A percentile compares a stretch with the other conserved stretches of the same genome.
Evolutionary conservation across 2,888 invertebrate genomes (phyloP).

Genomic region (Meteorus colon): DNA sequence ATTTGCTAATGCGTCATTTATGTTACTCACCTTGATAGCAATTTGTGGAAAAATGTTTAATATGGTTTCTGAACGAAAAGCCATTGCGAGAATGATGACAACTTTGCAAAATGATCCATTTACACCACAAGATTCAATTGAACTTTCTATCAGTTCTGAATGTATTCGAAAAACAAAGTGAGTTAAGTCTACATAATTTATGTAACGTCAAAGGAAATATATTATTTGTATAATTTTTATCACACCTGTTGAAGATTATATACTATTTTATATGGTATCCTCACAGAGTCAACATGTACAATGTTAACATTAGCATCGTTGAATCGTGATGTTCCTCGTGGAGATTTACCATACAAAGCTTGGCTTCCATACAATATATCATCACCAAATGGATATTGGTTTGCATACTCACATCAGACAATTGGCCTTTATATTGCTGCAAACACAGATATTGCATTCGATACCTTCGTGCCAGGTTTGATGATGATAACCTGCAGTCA

Average conservation of each 20-base stretch:
- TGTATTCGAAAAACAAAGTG: slow-evolving; percentile 19
- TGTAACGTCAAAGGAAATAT: not conserved
- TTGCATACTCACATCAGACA: slow-evolving; percentile 43
- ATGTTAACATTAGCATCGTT: slow-evolving; percentile 40
- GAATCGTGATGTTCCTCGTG: slow-evolving; percentile 30
- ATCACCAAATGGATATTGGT: slow-evolving; percentile 45
- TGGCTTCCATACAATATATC: slow-evolving; percentile 51
- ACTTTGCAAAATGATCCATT: not conserved
- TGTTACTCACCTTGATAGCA: slow-evolving; percentile 17
- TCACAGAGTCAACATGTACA: not conserved
- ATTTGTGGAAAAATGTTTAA: slow-evolving; percentile 15
- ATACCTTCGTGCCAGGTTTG: slow-evolving; percentile 51
- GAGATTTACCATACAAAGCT: slow-evolving; percentile 48
- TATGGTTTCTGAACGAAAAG: not conserved
- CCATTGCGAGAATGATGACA: not conserved
- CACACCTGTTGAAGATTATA: no score
- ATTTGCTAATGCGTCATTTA: slow-evolving; percentile 23
- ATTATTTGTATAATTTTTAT: not conserved
- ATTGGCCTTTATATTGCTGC: slow-evolving; percentile 16
- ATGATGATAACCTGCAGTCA: slow-evolving; percentile 53
- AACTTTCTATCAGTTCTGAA: not conserved
- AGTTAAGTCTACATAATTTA: not conserved
- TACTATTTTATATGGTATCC: no score
- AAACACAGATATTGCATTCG: slow-evolving; percentile 47
- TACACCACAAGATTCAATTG: not conserved